Evolutionary conservation across 2,888 invertebrate genomes (phyloP).

Genomic region (Clostera curtula): DNA sequence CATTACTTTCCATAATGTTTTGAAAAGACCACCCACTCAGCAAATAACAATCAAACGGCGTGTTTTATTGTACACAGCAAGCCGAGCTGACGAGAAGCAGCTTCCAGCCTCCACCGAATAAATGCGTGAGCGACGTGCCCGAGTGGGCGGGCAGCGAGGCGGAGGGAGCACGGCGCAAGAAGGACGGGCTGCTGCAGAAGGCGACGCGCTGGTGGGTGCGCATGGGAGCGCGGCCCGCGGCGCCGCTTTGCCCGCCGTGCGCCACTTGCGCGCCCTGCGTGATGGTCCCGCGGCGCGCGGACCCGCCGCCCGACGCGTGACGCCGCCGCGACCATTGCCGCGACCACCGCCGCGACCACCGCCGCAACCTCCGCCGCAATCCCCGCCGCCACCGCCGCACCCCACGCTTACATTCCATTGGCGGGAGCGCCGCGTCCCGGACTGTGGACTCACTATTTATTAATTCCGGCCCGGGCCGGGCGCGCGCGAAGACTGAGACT

Average conservation of each 20-base stretch:
- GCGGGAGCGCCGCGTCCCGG: slow-evolving; percentile 63
- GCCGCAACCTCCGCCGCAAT: slow-evolving; percentile 36
- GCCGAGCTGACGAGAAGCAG: slow-evolving; percentile 80
- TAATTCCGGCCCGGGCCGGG: slow-evolving; percentile 51
- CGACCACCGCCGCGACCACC: slow-evolving; percentile 32
- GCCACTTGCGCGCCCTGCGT: slow-evolving; percentile 19
- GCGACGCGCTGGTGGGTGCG: slow-evolving; percentile 71
- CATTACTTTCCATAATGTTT: no score
- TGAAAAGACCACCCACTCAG: no score
- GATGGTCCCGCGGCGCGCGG: slow-evolving; percentile 38
- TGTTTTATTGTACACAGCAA: slow-evolving; percentile 61
- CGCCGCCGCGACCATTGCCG: slow-evolving; percentile 24
- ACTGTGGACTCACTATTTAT: slow-evolving; percentile 70
- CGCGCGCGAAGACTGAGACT: slow-evolving; percentile 70
- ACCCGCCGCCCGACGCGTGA: slow-evolving; percentile 30
- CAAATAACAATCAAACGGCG: no score
- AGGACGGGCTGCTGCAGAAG: slow-evolving; percentile 70
- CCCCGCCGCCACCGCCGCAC: slow-evolving; percentile 44
- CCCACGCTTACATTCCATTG: slow-evolving; percentile 74
- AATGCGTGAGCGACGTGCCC: slow-evolving; percentile 80
- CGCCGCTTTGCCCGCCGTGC: slow-evolving; percentile 17
- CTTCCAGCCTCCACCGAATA: slow-evolving; percentile 79
- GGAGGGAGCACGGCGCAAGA: slow-evolving; percentile 41
- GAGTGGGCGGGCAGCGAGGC: slow-evolving; percentile 63
- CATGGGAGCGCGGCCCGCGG: slow-evolving; percentile 54